Percentiles rank a stretch among this genome's conserved stretches.
phyloP scores from a whole-genome alignment of 1,140 invertebrate species.

The Microplitis demolitor region DNA sequence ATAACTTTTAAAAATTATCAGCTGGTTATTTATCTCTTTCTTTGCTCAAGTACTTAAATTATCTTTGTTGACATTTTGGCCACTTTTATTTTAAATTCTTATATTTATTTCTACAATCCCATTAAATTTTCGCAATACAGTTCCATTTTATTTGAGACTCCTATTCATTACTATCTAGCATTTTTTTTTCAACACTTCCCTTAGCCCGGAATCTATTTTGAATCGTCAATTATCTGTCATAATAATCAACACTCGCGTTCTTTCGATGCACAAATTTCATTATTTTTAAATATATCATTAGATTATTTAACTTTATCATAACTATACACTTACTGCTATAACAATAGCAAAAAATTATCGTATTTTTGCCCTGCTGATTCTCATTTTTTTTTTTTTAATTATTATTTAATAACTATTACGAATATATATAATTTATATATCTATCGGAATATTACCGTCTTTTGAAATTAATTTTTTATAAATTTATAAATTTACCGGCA shows the following conservation, averaged over 20 bases:
- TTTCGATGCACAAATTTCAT: conserved; percentile 45
- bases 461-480: conserved; percentile 42
- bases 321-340: conserved; percentile 45
- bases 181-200: conserved; percentile 3
- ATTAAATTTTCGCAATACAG: not conserved
- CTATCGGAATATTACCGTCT: conserved; percentile 30
- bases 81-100: not conserved
- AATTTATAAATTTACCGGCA: conserved; percentile 48
- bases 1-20: too few relatives aligned
- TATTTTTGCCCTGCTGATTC: conserved; percentile 23
- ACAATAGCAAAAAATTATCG: conserved; percentile 48
- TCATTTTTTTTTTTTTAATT: conserved; percentile 20
- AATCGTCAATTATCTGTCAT: conserved; percentile 13
- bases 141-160: not conserved
- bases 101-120: not conserved
- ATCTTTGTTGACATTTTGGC: too few relatives aligned
- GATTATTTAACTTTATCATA: conserved; percentile 40
- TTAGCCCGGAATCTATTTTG: not conserved
- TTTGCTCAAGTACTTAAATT: too few relatives aligned
- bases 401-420: conserved; percentile 49
- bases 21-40: too few relatives aligned
- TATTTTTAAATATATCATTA: conserved; percentile 41
- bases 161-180: not conserved
- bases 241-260: conserved; percentile 36
- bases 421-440: conserved; percentile 41